Evolutionary conservation across 2,888 invertebrate species (phyloP).

Genomic region (Rotaria sp.): DNA sequence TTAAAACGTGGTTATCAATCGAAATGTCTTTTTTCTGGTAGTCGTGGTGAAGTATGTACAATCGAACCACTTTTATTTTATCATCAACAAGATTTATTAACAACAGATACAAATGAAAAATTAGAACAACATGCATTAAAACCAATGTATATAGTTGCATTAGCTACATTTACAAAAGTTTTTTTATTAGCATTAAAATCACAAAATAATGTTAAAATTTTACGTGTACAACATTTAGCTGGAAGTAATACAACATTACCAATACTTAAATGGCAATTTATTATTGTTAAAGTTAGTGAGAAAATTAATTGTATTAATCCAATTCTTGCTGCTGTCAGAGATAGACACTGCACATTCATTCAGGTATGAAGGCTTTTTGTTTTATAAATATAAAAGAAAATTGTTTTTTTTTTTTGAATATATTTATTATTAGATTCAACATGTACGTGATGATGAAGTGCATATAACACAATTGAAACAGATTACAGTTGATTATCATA

Average conservation of each 20-base stretch:
- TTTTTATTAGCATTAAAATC: slow-evolving; percentile 64
- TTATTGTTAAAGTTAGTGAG: slow-evolving; percentile 67
- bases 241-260: slow-evolving; percentile 69
- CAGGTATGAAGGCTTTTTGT: slow-evolving; percentile 55
- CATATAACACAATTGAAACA: slow-evolving; percentile 28
- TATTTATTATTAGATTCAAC: slow-evolving; percentile 49
- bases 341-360: slow-evolving; percentile 75
- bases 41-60: slow-evolving; percentile 81
- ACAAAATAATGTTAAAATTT: slow-evolving; percentile 61
- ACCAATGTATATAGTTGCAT: slow-evolving; percentile 72
- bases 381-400: background rate
- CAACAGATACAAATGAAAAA: slow-evolving; percentile 4
- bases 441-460: slow-evolving; percentile 58
- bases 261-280: slow-evolving; percentile 82
- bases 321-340: slow-evolving; percentile 79
- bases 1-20: slow-evolving; percentile 79
- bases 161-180: slow-evolving; percentile 85
- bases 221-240: slow-evolving; percentile 43
- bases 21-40: slow-evolving; percentile 86
- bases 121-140: slow-evolving; percentile 64
- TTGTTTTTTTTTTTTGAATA: background rate
- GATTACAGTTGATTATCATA: slow-evolving; percentile 28
- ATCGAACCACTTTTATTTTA: slow-evolving; percentile 66
- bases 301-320: slow-evolving; percentile 65
- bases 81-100: slow-evolving; percentile 40